Base-by-base conservation (phyloP, 2,888 invertebrate genomes). In the Stegophylla sp. region DNA sequence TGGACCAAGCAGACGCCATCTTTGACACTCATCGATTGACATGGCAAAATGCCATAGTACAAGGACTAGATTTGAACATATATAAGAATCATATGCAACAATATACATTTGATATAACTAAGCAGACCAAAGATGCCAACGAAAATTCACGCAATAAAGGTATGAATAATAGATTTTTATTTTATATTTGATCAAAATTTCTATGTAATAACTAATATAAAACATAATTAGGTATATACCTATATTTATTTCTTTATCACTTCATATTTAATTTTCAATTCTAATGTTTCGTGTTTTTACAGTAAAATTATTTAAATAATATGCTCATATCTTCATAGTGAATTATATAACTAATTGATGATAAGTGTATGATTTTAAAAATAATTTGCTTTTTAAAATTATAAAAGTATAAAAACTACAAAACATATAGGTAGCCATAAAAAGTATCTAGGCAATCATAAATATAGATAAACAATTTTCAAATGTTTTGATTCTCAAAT, bases 1-100 rank as follows among this genome's bases (percentile, higher is more conserved):
- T 20, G 9, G 23, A 23, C 0, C 53, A 53, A n/a, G 75, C 66
- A 0, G 75, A 76, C 53, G 53, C 48, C n/a, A 64, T 76, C 53
- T 76, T 76, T 26, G 75, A 76, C 64, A 66, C 53, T 0, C 75
- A 53, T 23, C 64, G 53, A 17, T 17, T 76, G 23, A 43, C 64
- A 13, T 76, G 75, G 75, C 75, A 48, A 20, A 26, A 76, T 13
- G 53, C 75, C n/a, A 0, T 63, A 3, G 51, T 53, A 12, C 64
- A 5, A 17, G 75, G 75, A 17, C 5, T 66, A 5, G 53, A 66
- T 10, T 23, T 76, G 12, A 53, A n/a, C 43, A n/a, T 76, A 17
- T 76, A 43, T 64, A 76, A 76, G 17, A 64, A 76, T 48, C 63
- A 17, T 0, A 26, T 13, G 26, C 64, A 43, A 1, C 23, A 34